Percentiles rank a stretch among this genome's conserved stretches.
Evolutionary conservation across 2,113 vertebrate species (phyloP).

Genomic region (Pterocles orientalis): DNA sequence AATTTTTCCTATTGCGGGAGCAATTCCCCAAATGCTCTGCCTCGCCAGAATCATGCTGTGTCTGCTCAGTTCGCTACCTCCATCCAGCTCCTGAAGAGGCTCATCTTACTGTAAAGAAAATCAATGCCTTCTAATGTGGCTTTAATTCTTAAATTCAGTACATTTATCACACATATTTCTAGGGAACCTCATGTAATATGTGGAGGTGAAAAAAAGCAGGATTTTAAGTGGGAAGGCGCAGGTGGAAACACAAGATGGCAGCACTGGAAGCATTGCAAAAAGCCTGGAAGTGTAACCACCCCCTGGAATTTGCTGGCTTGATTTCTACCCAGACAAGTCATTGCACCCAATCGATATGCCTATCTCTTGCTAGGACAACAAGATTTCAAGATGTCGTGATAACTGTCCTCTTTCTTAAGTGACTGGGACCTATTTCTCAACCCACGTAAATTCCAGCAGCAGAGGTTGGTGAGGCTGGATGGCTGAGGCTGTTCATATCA

Average conservation of each 20-base stretch:
- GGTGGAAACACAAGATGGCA: constrained; percentile 49
- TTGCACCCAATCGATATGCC: not conserved
- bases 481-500: not conserved
- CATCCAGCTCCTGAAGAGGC: constrained; percentile 20
- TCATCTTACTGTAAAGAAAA: constrained; percentile 48
- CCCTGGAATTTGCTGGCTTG: not conserved
- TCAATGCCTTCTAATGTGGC: not conserved
- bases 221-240: not conserved
- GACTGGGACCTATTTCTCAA: not conserved
- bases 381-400: not conserved
- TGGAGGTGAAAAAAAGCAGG: not conserved
- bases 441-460: not conserved
- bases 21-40: constrained; percentile 51
- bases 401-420: not conserved
- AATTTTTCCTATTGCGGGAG: constrained; percentile 62
- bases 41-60: constrained; percentile 41
- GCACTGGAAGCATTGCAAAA: not conserved
- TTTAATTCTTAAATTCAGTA: constrained; percentile 42
- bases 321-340: not conserved
- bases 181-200: not conserved
- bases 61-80: constrained; percentile 29
- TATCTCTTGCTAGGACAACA: not conserved
- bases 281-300: not conserved
- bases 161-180: not conserved
- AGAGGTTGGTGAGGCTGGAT: not conserved